A percentile compares a stretch with the other conserved stretches of the same genome.
phyloP scores from a whole-genome alignment of 2,888 invertebrate species.

The Agonopterix subpropinquella region DNA sequence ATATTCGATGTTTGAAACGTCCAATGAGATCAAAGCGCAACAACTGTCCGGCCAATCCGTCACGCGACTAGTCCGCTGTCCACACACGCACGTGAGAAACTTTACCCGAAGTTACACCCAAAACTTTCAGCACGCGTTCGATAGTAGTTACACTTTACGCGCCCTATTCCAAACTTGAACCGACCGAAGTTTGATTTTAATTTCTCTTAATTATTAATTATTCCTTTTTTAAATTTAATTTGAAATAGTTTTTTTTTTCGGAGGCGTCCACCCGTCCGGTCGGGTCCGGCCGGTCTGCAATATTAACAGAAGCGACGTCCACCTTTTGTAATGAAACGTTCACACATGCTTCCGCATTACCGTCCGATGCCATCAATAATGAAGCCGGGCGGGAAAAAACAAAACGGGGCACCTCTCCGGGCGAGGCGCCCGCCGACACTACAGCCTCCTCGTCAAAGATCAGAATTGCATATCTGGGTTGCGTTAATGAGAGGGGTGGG shows the following conservation, averaged over 20 bases:
- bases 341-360: conserved; percentile 76
- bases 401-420: conserved; percentile 73
- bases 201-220: conserved; percentile 25
- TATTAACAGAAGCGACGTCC: conserved; percentile 73
- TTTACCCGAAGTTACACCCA: conserved; percentile 45
- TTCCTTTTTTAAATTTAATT: conserved; percentile 22
- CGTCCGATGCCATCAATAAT: conserved; percentile 76
- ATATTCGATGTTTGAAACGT: conserved; percentile 23
- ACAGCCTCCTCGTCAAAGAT: conserved; percentile 78
- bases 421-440: conserved; percentile 73
- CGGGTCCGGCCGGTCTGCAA: conserved; percentile 72
- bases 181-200: not conserved
- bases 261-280: conserved; percentile 71
- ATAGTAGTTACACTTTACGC: conserved; percentile 40
- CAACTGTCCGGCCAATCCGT: conserved; percentile 46
- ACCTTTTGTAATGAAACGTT: conserved; percentile 76
- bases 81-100: conserved; percentile 66
- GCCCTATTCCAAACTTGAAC: conserved; percentile 25
- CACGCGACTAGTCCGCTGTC: conserved; percentile 36
- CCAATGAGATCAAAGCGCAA: conserved; percentile 19
- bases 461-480: conserved; percentile 81
- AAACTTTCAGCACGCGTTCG: conserved; percentile 56
- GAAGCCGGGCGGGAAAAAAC: conserved; percentile 76
- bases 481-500: conserved; percentile 77
- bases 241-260: conserved; percentile 49